Conservation (phyloP, 2,113 vertebrate genomes). For the Urocitellus parryii region DNA sequence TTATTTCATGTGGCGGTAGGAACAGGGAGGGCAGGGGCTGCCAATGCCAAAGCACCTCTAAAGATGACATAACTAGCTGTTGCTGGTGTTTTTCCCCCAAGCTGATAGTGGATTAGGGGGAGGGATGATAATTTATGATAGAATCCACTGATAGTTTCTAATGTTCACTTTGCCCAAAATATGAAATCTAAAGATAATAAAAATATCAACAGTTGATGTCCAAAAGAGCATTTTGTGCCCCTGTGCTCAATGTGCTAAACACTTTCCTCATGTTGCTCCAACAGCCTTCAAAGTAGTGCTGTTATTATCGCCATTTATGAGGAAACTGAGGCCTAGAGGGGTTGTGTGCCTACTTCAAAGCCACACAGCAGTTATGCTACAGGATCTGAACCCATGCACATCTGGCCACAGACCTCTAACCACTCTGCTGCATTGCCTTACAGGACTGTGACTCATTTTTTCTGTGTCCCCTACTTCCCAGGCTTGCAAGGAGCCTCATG, state of each 20-base stretch:
- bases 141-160: background rate
- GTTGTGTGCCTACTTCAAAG: background rate
- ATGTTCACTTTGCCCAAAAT: background rate
- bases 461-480: background rate
- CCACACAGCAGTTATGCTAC: background rate
- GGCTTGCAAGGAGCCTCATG: background rate
- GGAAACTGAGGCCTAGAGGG: background rate
- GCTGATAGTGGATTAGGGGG: background rate
- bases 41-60: background rate
- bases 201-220: background rate
- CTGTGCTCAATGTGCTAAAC: background rate
- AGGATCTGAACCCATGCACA: background rate
- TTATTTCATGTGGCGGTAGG: background rate
- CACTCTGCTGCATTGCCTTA: background rate
- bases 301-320: background rate
- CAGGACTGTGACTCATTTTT: background rate
- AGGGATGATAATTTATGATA: background rate
- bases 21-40: no score
- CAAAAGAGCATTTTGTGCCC: background rate
- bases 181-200: conserved; percentile 42
- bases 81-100: background rate
- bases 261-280: background rate
- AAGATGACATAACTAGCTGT: background rate
- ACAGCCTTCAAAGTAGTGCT: background rate
- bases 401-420: background rate